Percentiles rank a stretch among this genome's conserved stretches.
phyloP scores from a whole-genome alignment of 2,888 invertebrate species.

The Xylota segnis region DNA sequence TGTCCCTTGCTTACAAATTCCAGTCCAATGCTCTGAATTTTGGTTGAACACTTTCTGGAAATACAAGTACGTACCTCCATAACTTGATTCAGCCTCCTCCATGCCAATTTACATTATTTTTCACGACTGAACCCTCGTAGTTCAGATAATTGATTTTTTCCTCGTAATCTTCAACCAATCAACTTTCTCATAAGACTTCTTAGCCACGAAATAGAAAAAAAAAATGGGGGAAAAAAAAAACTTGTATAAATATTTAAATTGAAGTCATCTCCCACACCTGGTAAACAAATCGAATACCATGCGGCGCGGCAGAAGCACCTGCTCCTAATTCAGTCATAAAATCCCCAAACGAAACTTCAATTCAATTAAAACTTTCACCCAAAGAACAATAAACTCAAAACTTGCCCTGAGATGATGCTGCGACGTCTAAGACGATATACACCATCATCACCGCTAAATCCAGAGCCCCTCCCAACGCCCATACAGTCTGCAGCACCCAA shows the following conservation, averaged over 20 bases:
- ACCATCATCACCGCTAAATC: conserved; percentile 40
- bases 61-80: too few species aligned
- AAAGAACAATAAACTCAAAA: conserved; percentile 71
- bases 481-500: not conserved
- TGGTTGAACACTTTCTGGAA: not conserved
- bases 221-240: not conserved
- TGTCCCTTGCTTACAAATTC: too few species aligned
- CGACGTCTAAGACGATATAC: conserved; percentile 50
- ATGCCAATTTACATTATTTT: conserved; percentile 8
- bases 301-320: conserved; percentile 59
- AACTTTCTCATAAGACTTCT: conserved; percentile 10
- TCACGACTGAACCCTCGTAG: not conserved
- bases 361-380: conserved; percentile 76
- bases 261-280: conserved; percentile 71
- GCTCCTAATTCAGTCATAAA: conserved; percentile 74
- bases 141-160: conserved; percentile 35
- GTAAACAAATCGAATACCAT: conserved; percentile 68
- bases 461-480: conserved; percentile 8
- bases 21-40: too few species aligned
- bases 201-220: not conserved
- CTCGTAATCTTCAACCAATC: conserved; percentile 52
- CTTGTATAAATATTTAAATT: conserved; percentile 72
- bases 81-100: not conserved
- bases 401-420: conserved; percentile 39
- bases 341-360: conserved; percentile 71